phyloP scores from a whole-genome alignment of 1,140 invertebrate species.

The Drosophila aff. region DNA sequence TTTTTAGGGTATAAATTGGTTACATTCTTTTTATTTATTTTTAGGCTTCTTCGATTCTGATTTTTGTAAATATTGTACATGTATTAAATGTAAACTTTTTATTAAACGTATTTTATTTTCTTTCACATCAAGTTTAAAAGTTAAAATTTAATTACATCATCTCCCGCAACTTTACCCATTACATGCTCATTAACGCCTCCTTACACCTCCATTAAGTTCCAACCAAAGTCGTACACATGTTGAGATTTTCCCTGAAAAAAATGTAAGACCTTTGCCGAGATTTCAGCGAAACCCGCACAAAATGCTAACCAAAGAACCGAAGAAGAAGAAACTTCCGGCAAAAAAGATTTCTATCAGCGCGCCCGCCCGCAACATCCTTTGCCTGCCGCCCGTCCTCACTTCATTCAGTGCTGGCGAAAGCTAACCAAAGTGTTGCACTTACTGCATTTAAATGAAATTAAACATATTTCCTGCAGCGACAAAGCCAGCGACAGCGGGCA shows the following conservation, averaged over 20 bases:
- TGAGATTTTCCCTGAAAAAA: neutral
- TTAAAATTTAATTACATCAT: slow-evolving; percentile 12
- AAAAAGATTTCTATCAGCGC: slow-evolving; percentile 19
- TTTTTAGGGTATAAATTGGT: neutral
- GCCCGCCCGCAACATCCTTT: neutral
- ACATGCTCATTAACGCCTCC: slow-evolving; percentile 25
- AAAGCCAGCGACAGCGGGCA: slow-evolving; percentile 54
- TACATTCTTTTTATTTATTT: too few relatives aligned
- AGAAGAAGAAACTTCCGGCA: slow-evolving; percentile 19
- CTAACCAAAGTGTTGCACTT: slow-evolving; percentile 82
- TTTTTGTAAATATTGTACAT: too few relatives aligned
- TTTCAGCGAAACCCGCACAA: slow-evolving; percentile 27
- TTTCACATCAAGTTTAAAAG: neutral
- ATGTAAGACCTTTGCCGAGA: slow-evolving; percentile 2
- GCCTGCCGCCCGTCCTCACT: neutral
- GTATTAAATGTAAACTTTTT: neutral
- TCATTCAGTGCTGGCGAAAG: slow-evolving; percentile 32
- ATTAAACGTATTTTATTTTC: neutral
- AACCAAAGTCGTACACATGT: slow-evolving; percentile 13
- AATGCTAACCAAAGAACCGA: slow-evolving; percentile 32
- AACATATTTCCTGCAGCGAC: slow-evolving; percentile 80
- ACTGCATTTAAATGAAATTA: slow-evolving; percentile 82
- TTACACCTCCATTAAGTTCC: slow-evolving; percentile 11
- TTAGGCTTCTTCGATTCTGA: too few relatives aligned
- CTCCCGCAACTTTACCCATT: slow-evolving; percentile 11